phyloP scores from a whole-genome alignment of 2,888 invertebrate species.

The Harpagoxenus sublaevis region DNA sequence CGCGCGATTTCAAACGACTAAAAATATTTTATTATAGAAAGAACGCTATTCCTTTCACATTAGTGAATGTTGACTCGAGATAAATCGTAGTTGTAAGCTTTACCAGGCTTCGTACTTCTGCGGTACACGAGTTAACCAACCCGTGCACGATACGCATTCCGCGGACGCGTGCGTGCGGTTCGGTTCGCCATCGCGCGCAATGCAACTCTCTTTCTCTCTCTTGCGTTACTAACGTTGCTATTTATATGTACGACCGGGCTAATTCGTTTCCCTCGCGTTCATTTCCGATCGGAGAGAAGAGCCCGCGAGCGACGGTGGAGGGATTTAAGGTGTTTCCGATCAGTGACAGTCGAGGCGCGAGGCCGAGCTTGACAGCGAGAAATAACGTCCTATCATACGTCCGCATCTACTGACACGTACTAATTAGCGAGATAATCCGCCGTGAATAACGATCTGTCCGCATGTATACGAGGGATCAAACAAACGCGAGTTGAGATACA shows the following conservation, averaged over 20 bases:
- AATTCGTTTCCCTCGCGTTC: constrained; percentile 72
- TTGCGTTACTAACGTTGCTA: constrained; percentile 61
- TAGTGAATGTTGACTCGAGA: background rate
- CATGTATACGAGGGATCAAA: constrained; percentile 66
- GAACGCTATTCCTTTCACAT: background rate
- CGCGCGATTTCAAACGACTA: background rate
- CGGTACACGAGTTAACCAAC: background rate
- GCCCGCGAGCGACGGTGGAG: constrained; percentile 49
- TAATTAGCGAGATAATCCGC: constrained; percentile 53
- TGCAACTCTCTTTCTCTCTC: background rate
- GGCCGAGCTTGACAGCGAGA: constrained; percentile 29
- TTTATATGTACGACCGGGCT: constrained; percentile 77
- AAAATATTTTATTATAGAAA: constrained; percentile 13
- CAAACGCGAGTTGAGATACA: constrained; percentile 66
- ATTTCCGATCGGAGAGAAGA: constrained; percentile 55
- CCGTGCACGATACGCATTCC: constrained; percentile 31
- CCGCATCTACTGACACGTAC: constrained; percentile 28
- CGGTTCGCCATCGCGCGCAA: constrained; percentile 54
- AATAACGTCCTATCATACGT: constrained; percentile 53
- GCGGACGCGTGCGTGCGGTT: constrained; percentile 49
- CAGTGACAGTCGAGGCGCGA: constrained; percentile 57
- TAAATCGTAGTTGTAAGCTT: constrained; percentile 9
- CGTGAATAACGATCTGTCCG: constrained; percentile 40
- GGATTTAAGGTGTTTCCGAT: constrained; percentile 72
- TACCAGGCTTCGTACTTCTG: background rate